Base-by-base conservation (phyloP, 2,113 vertebrate species). In the Cheirogaleus medius region DNA sequence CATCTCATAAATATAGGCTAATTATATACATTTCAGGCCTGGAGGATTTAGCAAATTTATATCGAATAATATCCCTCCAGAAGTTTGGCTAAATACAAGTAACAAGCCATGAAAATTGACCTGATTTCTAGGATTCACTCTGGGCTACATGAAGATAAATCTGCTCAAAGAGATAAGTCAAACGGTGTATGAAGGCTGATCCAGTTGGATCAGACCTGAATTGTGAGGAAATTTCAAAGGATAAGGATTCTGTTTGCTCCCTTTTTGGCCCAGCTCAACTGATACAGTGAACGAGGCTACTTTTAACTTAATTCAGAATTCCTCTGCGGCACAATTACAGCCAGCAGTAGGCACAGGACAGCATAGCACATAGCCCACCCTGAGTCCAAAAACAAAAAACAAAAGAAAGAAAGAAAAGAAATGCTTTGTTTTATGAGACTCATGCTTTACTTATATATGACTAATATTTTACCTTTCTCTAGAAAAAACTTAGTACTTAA, bases 191-290 rank as follows among this genome's bases (percentile, higher is more conserved):
- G 95, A 97, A 98, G 97, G 96, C 97, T 98, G 96, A 98, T 98
- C 97, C 97, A 97, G 32, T 97, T 98, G 96, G 89, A 97, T 97
- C 98, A 98, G 95, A 95, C 74, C 71, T 98, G 88, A 97, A 97
- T 97, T 98, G 82, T 98, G 95, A 98, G 93, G 96, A 97, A 98
- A 98, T 98, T 97, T 97, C 96, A 98, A 97, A 97, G 96, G 95
- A 94, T 97, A 97, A 97, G 93, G 29, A 32, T 93, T 97, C 56
- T 91, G 54, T 77, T 71, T 86, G 27, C 85, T 98, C 94, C 94
- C 95, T 97, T 98, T 97, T 98, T 97, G 97, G 97, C 97, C 96
- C 96, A 97, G 8, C 78, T 97, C 95, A 96, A 66, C 93, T 93
- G 73, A 93, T 94, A 73, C 54, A 92, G 63, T 90, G 92, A 98